Base-by-base conservation (phyloP, 2,888 invertebrate species). In the Xanthia togata region DNA sequence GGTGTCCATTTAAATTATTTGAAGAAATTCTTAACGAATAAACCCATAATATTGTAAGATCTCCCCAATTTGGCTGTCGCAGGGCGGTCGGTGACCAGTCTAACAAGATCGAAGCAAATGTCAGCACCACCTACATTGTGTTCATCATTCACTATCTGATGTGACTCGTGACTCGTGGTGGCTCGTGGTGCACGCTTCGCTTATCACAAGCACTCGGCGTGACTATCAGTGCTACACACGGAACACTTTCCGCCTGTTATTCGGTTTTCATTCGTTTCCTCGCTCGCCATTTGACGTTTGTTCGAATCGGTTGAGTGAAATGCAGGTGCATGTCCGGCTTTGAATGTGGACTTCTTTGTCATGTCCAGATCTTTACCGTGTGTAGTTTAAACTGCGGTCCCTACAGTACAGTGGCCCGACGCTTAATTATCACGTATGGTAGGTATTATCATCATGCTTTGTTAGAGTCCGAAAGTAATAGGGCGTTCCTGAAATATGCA, bases 241-340 rank as follows among this genome's bases (percentile, higher is more conserved):
- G 26, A 71, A 63, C 65, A 55, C 53, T 69, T 65, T 17, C 68
- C 55, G 47, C 57, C 53, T 41, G 80, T 41, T 60, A 31, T 60
- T 69, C 53, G 31, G 44, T 47, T 23, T 50, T 31, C 64, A 44
- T 79, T 47, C 57, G n/a, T 67, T 73, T 73, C 81, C 75, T 35
- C 31, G 14, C 75, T 47, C 60, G 50, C 50, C 57, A 73, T 80
- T 31, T 64, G 41, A 65, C 65, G 60, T 31, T 60, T n/a, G 35
- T 62, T 44, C 31, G 31, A 67, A 67, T 79, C 23, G 79, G 44
- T 55, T 74, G 38, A 50, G 59, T 74, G 59, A 60, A 74, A 60
- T 74, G 31, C 74, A 69, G 26, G 41, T 44, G 60, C n/a, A 69
- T 26, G 60, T 78, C 70, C 76, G 60, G 78, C 59, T 44, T 60